Conservation (phyloP, 1,140 invertebrate species). For the Diuraphis noxia region DNA sequence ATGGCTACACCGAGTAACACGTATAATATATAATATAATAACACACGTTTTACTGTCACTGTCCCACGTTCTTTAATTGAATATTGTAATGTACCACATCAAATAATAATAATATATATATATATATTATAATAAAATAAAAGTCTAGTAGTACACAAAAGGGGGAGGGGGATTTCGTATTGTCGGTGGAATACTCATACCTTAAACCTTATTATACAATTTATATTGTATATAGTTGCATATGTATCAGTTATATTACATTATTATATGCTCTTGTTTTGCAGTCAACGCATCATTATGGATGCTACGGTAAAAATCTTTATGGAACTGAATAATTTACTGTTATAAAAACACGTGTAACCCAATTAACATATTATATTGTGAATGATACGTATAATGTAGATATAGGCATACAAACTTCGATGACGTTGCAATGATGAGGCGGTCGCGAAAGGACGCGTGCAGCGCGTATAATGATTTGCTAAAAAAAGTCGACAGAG, state of each 20-base stretch:
- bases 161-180: background rate
- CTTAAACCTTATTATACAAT: background rate
- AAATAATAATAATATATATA: constrained; percentile 12
- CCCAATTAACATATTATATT: background rate
- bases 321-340: constrained; percentile 23
- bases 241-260: background rate
- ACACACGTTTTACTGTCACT: constrained; percentile 44
- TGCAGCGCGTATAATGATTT: background rate
- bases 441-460: background rate
- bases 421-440: background rate
- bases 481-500: background rate
- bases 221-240: background rate
- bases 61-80: constrained; percentile 52
- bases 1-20: background rate
- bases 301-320: constrained; percentile 8
- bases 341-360: background rate
- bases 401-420: background rate
- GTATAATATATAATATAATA: constrained; percentile 1
- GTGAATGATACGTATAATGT: background rate
- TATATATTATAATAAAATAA: constrained; percentile 6
- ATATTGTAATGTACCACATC: constrained; percentile 51
- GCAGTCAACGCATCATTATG: background rate
- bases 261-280: constrained; percentile 8
- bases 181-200: background rate
- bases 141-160: background rate